Evolutionary conservation across 2,797 vertebrate species (phyloP).

Genomic region (Microctenopoma steveboyesi): DNA sequence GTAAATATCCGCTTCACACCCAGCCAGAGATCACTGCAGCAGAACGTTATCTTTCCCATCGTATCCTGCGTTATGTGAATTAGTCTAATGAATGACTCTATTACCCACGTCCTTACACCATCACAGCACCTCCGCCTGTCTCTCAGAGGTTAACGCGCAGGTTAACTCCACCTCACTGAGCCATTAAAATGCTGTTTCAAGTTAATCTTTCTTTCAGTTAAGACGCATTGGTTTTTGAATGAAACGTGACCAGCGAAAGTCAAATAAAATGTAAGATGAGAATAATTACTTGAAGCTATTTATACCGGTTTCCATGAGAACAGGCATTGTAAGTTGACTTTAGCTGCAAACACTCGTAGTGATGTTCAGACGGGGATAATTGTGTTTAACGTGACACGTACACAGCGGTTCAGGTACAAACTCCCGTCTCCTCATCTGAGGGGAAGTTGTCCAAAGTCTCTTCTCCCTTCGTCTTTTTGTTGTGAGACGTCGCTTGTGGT

Average conservation of each 20-base stretch:
- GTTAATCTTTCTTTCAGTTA: background rate
- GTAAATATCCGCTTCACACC: background rate
- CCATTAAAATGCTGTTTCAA: background rate
- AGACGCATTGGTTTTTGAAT: background rate
- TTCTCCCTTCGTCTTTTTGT: too few species aligned
- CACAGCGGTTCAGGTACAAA: too few species aligned
- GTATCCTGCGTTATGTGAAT: background rate
- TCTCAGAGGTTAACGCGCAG: constrained; percentile 17
- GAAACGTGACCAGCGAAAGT: background rate
- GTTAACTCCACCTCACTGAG: constrained; percentile 5
- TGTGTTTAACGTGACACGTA: constrained; percentile 1
- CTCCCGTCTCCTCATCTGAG: too few species aligned
- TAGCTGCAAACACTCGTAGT: background rate
- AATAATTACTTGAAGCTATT: constrained; percentile 7
- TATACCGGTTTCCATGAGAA: constrained; percentile 19
- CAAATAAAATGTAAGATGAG: background rate
- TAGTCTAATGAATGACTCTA: background rate
- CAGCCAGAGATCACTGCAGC: background rate
- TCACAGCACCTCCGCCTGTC: background rate
- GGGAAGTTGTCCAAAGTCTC: too few species aligned
- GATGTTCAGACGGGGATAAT: background rate
- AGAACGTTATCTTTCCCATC: background rate
- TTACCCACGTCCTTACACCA: background rate
- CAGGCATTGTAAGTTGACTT: background rate
- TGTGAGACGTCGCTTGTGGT: too few species aligned